Evolutionary conservation across 2,797 vertebrate genomes (phyloP).

Genomic region (Premnoplex brunnescens): DNA sequence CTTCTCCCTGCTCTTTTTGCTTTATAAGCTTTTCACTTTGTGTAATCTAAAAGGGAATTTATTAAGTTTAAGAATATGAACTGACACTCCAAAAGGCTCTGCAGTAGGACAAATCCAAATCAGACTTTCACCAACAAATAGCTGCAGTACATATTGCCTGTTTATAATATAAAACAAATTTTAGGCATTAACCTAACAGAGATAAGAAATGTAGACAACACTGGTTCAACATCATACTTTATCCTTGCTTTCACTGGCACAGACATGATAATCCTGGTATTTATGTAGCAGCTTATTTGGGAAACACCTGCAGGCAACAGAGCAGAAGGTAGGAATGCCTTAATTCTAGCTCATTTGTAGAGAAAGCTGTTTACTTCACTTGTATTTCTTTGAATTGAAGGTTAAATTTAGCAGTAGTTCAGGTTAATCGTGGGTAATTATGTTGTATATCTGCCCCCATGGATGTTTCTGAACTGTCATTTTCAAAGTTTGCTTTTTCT

Average conservation of each 20-base stretch:
- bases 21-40: background rate
- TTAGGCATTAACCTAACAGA: background rate
- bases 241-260: background rate
- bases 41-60: background rate
- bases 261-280: background rate
- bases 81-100: background rate
- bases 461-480: background rate
- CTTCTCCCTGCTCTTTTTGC: background rate
- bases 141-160: background rate
- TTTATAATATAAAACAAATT: background rate
- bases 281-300: background rate
- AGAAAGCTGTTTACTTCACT: background rate
- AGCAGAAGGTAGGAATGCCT: background rate
- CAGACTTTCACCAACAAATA: background rate
- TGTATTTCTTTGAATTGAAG: background rate
- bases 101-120: background rate
- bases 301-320: background rate
- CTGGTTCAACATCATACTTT: background rate
- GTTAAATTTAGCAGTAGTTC: conserved; percentile 39
- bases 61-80: background rate
- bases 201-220: background rate
- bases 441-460: background rate
- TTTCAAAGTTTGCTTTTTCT: background rate
- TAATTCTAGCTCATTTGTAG: background rate
- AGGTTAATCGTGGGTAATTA: conserved; percentile 29